Evolutionary conservation across 64 coral and sea anemone genomes (phyloP).

Genomic region (Dendrophyllia cribrosa): DNA sequence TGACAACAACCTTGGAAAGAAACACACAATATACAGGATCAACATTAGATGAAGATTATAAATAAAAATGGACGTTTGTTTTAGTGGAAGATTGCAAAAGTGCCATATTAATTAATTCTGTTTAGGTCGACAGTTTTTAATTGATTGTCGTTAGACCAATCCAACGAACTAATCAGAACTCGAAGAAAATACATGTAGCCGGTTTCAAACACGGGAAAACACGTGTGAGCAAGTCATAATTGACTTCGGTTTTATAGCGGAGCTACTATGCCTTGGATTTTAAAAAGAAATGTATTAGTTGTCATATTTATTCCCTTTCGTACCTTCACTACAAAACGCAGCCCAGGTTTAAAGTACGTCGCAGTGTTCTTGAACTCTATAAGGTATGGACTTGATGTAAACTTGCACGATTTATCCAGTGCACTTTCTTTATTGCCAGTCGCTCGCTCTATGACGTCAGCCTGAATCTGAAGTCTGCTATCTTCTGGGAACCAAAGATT

Average conservation of each 20-base stretch:
- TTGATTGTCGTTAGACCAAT: too few species aligned
- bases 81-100: too few species aligned
- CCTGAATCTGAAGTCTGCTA: slow-evolving; percentile 73
- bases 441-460: slow-evolving; percentile 74
- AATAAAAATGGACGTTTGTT: too few species aligned
- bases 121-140: too few species aligned
- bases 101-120: too few species aligned
- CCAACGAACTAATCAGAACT: too few species aligned
- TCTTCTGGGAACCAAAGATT: slow-evolving; percentile 85
- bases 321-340: slow-evolving; percentile 87
- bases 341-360: slow-evolving; percentile 85
- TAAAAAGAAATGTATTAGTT: background rate
- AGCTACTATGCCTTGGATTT: too few species aligned
- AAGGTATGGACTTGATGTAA: slow-evolving; percentile 76
- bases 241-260: too few species aligned
- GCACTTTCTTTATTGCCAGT: slow-evolving; percentile 77
- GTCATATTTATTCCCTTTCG: background rate
- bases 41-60: background rate
- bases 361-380: slow-evolving; percentile 82
- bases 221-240: too few species aligned
- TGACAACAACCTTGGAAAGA: slow-evolving; percentile 62
- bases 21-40: background rate
- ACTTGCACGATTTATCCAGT: slow-evolving; percentile 76
- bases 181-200: too few species aligned
- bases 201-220: too few species aligned